These are phyloP conservation scores for Nomada flava DNA, from an alignment of 2,888 invertebrate genomes.

Conservation along the genomic window DNA sequence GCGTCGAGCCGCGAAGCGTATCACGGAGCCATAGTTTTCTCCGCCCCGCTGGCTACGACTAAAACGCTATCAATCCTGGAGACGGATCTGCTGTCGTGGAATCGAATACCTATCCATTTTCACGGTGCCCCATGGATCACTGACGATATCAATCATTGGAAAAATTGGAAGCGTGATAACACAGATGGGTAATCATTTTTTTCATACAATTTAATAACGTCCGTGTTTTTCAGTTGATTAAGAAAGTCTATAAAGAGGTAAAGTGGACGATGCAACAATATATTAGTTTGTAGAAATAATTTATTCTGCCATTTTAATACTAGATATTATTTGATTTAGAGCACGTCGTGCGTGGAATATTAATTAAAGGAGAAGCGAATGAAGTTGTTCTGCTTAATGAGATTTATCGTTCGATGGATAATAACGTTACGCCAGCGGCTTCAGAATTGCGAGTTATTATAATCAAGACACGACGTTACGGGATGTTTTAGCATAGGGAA, in stretches of 20 bases:
- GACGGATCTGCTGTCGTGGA: constrained; percentile 9
- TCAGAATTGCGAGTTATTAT: constrained; percentile 13
- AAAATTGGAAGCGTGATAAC: neutral
- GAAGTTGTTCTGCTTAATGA: neutral
- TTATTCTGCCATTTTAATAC: neutral
- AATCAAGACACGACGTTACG: constrained; percentile 5
- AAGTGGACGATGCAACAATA: too few relatives aligned
- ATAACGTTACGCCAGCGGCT: neutral
- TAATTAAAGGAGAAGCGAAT: constrained; percentile 5
- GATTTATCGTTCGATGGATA: neutral
- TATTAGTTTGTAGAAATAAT: neutral
- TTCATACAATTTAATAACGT: too few relatives aligned
- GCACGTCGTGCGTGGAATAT: neutral
- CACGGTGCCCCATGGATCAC: constrained; percentile 6
- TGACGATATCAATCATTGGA: constrained; percentile 2
- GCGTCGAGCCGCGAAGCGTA: constrained; percentile 74
- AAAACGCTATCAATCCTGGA: constrained; percentile 60
- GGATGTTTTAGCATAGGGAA: constrained; percentile 5
- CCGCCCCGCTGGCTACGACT: constrained; percentile 58
- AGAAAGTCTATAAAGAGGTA: too few relatives aligned
- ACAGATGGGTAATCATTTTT: too few relatives aligned
- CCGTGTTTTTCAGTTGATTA: too few relatives aligned
- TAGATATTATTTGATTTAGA: neutral
- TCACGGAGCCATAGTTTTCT: constrained; percentile 71
- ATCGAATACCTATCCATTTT: constrained; percentile 4